Percentiles rank a stretch among this genome's conserved stretches.
These are phyloP conservation scores for Seira sanloemensis DNA, from an alignment of 2,888 invertebrate species.

Conservation along the genomic window DNA sequence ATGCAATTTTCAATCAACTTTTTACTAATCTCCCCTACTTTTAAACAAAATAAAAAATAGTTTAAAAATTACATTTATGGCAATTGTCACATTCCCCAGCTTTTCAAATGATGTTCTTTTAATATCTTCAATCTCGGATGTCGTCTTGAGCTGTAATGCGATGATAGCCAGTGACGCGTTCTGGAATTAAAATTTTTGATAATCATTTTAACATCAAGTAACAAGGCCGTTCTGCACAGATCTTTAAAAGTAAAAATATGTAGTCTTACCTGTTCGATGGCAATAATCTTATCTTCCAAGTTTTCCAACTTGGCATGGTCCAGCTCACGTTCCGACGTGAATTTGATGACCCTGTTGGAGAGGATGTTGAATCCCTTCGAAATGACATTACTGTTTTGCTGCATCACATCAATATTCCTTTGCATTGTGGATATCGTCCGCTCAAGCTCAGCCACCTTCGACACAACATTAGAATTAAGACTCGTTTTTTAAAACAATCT, in stretches of 20 bases:
- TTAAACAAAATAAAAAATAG: too few relatives aligned
- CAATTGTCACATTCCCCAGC: conserved; percentile 36
- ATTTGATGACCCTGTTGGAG: conserved; percentile 61
- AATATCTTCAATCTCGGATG: conserved; percentile 31
- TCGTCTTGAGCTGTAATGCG: conserved; percentile 40
- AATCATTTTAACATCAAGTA: too few relatives aligned
- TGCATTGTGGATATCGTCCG: conserved; percentile 49
- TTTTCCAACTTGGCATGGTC: conserved; percentile 47
- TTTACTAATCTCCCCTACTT: too few relatives aligned
- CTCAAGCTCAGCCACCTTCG: conserved; percentile 48
- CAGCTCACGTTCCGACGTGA: conserved; percentile 62
- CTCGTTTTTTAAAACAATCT: conserved; percentile 23
- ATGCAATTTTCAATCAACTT: too few relatives aligned
- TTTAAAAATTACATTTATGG: conserved; percentile 29
- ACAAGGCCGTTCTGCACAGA: too few relatives aligned
- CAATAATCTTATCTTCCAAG: conserved; percentile 53
- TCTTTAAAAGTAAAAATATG: neutral
- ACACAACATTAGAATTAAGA: conserved; percentile 13
- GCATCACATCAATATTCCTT: conserved; percentile 65
- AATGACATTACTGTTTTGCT: conserved; percentile 68
- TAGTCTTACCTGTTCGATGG: conserved; percentile 34
- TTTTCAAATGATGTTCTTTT: conserved; percentile 34
- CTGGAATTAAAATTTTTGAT: conserved; percentile 15
- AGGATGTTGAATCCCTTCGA: conserved; percentile 68
- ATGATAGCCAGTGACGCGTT: conserved; percentile 47